Conservation (phyloP, 2,797 vertebrate genomes). For the Acipenser oxyrinchus region DNA sequence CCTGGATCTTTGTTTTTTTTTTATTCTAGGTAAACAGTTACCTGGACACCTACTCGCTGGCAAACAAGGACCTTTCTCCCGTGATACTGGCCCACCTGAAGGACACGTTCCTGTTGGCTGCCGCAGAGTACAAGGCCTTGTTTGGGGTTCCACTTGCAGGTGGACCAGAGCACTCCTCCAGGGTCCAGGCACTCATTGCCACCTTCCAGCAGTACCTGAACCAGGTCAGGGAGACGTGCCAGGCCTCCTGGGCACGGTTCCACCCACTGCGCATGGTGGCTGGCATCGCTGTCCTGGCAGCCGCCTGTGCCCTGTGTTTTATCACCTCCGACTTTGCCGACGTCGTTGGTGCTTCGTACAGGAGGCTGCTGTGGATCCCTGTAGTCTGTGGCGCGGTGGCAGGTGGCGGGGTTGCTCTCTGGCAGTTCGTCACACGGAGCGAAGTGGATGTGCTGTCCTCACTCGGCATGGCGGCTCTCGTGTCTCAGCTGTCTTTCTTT, state of each 20-base stretch:
- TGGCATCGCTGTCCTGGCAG: slow-evolving; percentile 65
- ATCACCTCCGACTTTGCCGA: slow-evolving; percentile 54
- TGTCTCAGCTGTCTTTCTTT: slow-evolving; percentile 68
- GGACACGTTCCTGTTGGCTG: slow-evolving; percentile 60
- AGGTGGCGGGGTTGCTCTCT: slow-evolving; percentile 35
- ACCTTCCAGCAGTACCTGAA: slow-evolving; percentile 75
- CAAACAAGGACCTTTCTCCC: slow-evolving; percentile 76
- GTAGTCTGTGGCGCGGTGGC: slow-evolving; percentile 39
- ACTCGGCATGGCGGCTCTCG: slow-evolving; percentile 46
- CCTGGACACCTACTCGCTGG: slow-evolving; percentile 78
- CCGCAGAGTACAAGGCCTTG: slow-evolving; percentile 56
- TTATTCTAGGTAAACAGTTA: slow-evolving; percentile 77
- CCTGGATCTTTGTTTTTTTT: neutral
- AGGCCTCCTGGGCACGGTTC: slow-evolving; percentile 87
- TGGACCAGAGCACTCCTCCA: slow-evolving; percentile 17
- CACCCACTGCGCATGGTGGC: slow-evolving; percentile 76
- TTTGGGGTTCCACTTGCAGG: slow-evolving; percentile 23
- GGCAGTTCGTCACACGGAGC: slow-evolving; percentile 36
- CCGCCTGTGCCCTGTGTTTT: slow-evolving; percentile 71
- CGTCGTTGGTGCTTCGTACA: slow-evolving; percentile 36
- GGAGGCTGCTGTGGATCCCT: slow-evolving; percentile 43
- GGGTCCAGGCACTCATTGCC: slow-evolving; percentile 43
- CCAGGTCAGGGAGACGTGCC: slow-evolving; percentile 76
- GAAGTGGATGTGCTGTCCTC: slow-evolving; percentile 57
- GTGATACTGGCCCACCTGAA: slow-evolving; percentile 65